Evolutionary conservation across 1,140 invertebrate genomes (phyloP).

Genomic region (Elysia chlorotica): DNA sequence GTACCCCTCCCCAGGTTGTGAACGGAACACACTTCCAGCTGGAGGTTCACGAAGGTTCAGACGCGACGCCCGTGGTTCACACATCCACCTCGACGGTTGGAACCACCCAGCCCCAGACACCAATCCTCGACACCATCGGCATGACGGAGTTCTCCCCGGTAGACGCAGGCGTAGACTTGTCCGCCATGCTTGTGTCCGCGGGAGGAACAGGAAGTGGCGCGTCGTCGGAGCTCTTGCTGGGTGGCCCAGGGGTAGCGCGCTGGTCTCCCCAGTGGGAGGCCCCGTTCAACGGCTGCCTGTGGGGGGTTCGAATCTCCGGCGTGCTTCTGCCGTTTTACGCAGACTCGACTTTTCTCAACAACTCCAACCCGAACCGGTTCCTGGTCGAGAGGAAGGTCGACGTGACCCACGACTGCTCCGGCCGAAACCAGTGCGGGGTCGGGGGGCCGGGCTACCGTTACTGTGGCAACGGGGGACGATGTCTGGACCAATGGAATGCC

Average conservation of each 20-base stretch:
- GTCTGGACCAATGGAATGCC: conserved; percentile 57
- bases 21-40: neutral
- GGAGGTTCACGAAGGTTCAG: neutral
- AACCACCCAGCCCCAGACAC: no score
- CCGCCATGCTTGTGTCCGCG: no score
- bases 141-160: no score
- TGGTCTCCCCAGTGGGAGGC: conserved; percentile 9
- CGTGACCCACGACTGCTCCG: conserved; percentile 1
- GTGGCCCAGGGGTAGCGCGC: neutral
- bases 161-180: no score
- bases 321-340: conserved; percentile 89
- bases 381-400: neutral
- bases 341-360: neutral
- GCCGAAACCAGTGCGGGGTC: conserved; percentile 19
- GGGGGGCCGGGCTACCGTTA: no score
- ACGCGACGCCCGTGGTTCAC: no score
- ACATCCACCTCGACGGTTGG: no score
- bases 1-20: no score
- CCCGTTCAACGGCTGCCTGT: conserved; percentile 76
- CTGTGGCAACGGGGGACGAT: conserved; percentile 61
- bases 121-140: no score
- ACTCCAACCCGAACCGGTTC: neutral
- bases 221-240: no score
- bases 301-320: conserved; percentile 84
- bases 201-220: no score